Percentiles rank a stretch among this genome's conserved stretches.
Conservation (phyloP, 2,797 vertebrate species). For the Lepilemur ruficaudatus region DNA sequence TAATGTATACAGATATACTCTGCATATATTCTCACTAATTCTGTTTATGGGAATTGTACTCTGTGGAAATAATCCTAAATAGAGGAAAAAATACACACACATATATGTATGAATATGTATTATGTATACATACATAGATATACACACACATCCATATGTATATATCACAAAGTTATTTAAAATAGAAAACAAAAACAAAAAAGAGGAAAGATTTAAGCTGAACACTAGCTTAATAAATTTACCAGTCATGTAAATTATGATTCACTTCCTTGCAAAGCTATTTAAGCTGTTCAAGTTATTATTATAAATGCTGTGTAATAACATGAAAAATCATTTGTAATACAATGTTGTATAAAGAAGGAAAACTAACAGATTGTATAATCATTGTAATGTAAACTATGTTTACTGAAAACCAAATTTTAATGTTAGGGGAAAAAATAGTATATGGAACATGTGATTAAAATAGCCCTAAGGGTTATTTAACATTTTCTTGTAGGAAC, state of each 20-base stretch:
- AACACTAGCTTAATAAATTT: neutral
- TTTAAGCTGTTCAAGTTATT: neutral
- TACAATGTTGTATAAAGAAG: neutral
- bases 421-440: neutral
- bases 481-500: neutral
- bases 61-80: neutral
- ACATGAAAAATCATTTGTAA: neutral
- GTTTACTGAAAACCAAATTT: neutral
- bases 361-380: neutral
- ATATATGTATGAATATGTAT: neutral
- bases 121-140: too few species aligned
- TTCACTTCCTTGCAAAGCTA: neutral
- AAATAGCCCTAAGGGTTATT: neutral
- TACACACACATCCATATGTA: neutral
- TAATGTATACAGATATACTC: neutral
- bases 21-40: neutral
- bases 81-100: neutral
- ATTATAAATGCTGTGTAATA: neutral
- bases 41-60: neutral
- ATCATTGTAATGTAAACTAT: neutral
- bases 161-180: neutral
- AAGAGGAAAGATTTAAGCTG: neutral
- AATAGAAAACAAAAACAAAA: neutral
- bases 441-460: neutral
- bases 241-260: neutral